A percentile compares a stretch with the other conserved stretches of the same genome.
Evolutionary conservation across 2,113 vertebrate species (phyloP).

Genomic region (Lasiurus borealis): DNA sequence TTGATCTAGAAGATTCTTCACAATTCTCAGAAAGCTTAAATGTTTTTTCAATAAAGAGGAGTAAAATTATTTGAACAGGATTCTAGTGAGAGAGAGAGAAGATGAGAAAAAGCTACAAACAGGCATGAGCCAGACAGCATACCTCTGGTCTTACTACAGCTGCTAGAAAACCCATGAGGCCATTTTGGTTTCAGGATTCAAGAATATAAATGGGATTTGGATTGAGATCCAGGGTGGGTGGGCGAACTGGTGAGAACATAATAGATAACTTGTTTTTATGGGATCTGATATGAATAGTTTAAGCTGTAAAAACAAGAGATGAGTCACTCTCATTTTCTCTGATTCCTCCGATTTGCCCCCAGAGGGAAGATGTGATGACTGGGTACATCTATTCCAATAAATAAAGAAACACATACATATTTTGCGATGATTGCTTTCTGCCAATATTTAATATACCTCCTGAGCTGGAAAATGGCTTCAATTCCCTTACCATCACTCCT

Average conservation of each 20-base stretch:
- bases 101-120: not conserved
- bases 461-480: not conserved
- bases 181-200: not conserved
- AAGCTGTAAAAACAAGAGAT: conserved; percentile 33
- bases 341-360: not conserved
- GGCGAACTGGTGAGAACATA: not conserved
- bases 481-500: not conserved
- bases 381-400: conserved; percentile 54
- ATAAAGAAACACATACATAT: conserved; percentile 65
- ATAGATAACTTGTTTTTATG: conserved; percentile 17
- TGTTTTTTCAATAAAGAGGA: not conserved
- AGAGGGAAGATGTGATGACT: conserved; percentile 53
- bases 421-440: conserved; percentile 63
- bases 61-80: not conserved
- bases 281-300: not conserved
- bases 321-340: conserved; percentile 55
- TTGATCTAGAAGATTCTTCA: conserved; percentile 9
- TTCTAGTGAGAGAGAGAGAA: not conserved
- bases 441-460: conserved; percentile 43
- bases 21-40: not conserved
- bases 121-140: not conserved
- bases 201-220: conserved; percentile 36
- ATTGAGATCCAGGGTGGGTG: not conserved
- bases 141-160: not conserved
- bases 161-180: not conserved